Evolutionary conservation across 2,113 vertebrate species (phyloP).

Genomic region (Oncorhynchus kisutch): DNA sequence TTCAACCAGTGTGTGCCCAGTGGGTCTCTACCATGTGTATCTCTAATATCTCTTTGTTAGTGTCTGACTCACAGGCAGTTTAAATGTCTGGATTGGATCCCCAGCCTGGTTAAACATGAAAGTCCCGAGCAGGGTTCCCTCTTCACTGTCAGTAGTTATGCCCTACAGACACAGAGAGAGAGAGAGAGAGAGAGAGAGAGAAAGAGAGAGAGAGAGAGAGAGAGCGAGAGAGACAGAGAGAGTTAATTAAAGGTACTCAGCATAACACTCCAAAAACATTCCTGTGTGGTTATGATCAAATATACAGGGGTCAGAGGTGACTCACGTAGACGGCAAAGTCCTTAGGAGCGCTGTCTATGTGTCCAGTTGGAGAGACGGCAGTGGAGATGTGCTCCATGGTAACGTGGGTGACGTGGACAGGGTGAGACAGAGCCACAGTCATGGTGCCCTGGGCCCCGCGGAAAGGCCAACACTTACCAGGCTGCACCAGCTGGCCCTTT

Average conservation of each 20-base stretch:
- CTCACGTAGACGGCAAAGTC: slow-evolving; percentile 80
- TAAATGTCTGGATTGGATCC: slow-evolving; percentile 77
- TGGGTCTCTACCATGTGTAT: no score
- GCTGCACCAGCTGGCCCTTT: slow-evolving; percentile 73
- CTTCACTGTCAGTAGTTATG: slow-evolving; percentile 75
- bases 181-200: not conserved
- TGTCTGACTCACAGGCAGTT: slow-evolving; percentile 65
- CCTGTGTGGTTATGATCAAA: not conserved
- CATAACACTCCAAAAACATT: not conserved
- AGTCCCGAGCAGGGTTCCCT: slow-evolving; percentile 70
- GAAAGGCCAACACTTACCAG: slow-evolving; percentile 84
- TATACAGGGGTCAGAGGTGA: not conserved
- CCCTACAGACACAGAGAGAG: slow-evolving; percentile 54
- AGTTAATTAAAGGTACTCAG: not conserved
- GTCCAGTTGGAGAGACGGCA: slow-evolving; percentile 72
- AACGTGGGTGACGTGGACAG: slow-evolving; percentile 73
- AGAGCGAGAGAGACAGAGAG: no score
- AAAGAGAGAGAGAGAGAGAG: not conserved
- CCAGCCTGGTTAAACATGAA: slow-evolving; percentile 73
- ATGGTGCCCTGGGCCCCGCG: slow-evolving; percentile 80
- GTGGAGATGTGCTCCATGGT: slow-evolving; percentile 80
- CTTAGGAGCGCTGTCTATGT: slow-evolving; percentile 78
- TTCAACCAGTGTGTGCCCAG: no score
- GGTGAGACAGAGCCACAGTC: slow-evolving; percentile 73
- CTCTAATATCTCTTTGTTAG: no score